phyloP scores from a whole-genome alignment of 2,113 vertebrate species.

The Stomatorhinus ivindoensis region DNA sequence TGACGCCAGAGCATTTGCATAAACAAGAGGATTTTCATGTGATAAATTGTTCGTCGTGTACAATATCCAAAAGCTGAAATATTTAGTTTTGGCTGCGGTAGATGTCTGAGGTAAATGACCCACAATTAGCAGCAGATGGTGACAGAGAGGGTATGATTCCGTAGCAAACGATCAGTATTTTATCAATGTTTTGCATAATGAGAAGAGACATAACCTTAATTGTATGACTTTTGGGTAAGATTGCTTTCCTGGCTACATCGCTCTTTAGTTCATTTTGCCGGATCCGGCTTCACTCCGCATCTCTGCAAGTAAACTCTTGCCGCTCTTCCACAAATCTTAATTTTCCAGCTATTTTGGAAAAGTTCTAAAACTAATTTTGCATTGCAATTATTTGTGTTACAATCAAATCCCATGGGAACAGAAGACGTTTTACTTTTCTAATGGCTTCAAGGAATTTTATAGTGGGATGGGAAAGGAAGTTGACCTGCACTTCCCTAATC shows the following conservation, averaged over 20 bases:
- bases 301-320: neutral
- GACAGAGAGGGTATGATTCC: neutral
- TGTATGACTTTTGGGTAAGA: neutral
- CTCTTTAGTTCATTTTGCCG: neutral
- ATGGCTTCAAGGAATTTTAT: neutral
- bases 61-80: neutral
- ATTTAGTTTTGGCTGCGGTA: neutral
- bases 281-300: neutral
- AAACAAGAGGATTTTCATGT: neutral
- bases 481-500: neutral
- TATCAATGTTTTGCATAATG: neutral
- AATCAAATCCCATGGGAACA: neutral
- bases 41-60: neutral
- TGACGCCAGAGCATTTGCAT: neutral
- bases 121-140: neutral
- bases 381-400: neutral
- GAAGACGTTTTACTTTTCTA: neutral
- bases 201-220: neutral
- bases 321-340: neutral
- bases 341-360: neutral
- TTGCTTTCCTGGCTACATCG: neutral
- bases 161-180: neutral
- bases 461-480: neutral
- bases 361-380: neutral
- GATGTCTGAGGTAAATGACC: neutral